These are phyloP conservation scores for Orbicella faveolata DNA, from an alignment of 64 coral and sea anemone species.

Conservation along the genomic window DNA sequence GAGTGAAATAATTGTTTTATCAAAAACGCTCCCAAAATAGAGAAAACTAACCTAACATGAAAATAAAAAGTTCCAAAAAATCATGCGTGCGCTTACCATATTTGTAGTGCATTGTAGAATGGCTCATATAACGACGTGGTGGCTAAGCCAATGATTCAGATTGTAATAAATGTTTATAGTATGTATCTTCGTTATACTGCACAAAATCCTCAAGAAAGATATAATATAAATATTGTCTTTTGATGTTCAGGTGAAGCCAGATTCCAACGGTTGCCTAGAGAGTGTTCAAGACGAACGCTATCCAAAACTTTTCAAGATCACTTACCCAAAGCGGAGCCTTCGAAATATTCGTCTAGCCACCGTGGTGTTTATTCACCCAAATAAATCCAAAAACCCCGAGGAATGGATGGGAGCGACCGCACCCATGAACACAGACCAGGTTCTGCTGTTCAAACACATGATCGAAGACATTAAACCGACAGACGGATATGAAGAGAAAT, in stretches of 20 bases:
- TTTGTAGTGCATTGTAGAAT: too few species aligned
- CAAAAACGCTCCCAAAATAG: too few species aligned
- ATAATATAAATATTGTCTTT: too few species aligned
- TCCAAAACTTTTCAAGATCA: constrained; percentile 32
- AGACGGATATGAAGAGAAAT: background rate
- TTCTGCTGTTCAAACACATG: constrained; percentile 3
- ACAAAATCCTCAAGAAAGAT: too few species aligned
- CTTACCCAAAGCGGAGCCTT: background rate
- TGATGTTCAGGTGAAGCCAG: constrained; percentile 7
- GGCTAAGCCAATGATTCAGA: too few species aligned
- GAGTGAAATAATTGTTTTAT: too few species aligned
- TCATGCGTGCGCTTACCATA: too few species aligned
- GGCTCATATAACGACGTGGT: too few species aligned
- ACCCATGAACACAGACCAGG: constrained; percentile 27
- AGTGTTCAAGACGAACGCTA: background rate
- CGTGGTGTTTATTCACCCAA: constrained; percentile 22
- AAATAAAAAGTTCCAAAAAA: too few species aligned
- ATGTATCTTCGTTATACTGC: too few species aligned
- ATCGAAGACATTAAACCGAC: constrained; percentile 11
- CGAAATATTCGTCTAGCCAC: constrained; percentile 5
- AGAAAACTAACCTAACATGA: too few species aligned
- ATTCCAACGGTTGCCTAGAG: constrained; percentile 19
- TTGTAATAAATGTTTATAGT: too few species aligned
- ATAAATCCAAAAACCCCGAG: background rate
- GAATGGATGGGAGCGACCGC: constrained; percentile 4